phyloP scores from a whole-genome alignment of 2,888 invertebrate genomes.

The Prosopocoilus inquinatus region DNA sequence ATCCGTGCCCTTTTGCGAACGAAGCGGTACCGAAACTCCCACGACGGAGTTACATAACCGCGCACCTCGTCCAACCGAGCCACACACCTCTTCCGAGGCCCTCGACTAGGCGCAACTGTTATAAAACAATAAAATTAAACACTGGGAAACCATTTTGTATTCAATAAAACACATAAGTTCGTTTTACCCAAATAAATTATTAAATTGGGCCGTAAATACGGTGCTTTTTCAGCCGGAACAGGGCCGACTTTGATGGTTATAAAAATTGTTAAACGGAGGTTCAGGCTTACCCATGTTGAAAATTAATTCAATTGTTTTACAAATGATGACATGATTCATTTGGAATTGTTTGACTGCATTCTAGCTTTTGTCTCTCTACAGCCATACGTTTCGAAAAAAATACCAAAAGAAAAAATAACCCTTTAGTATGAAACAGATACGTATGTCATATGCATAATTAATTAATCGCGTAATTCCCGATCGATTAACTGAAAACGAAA shows the following conservation, averaged over 20 bases:
- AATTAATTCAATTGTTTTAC: conserved; percentile 53
- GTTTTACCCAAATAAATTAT: conserved; percentile 39
- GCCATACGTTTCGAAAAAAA: no score
- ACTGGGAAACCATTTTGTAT: conserved; percentile 35
- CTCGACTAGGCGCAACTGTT: conserved; percentile 37
- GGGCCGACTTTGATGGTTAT: neutral
- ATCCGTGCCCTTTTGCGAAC: conserved; percentile 33
- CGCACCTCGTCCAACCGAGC: conserved; percentile 20
- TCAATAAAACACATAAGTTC: conserved; percentile 37
- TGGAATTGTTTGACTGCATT: conserved; percentile 13
- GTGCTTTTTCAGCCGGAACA: conserved; percentile 33
- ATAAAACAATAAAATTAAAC: conserved; percentile 44
- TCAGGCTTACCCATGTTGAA: conserved; percentile 48
- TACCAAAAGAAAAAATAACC: no score
- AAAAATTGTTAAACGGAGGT: neutral
- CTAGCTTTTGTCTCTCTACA: no score
- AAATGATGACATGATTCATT: conserved; percentile 50
- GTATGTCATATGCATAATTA: no score
- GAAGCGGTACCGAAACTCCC: conserved; percentile 44
- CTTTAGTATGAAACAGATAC: no score
- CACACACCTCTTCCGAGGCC: neutral
- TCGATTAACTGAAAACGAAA: no score
- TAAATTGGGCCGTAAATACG: conserved; percentile 45
- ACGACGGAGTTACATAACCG: conserved; percentile 26
- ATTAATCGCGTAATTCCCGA: no score